A percentile compares a stretch with the other conserved stretches of the same genome.
phyloP scores from a whole-genome alignment of 92 coral and sea anemone genomes.

The Porites lobata region DNA sequence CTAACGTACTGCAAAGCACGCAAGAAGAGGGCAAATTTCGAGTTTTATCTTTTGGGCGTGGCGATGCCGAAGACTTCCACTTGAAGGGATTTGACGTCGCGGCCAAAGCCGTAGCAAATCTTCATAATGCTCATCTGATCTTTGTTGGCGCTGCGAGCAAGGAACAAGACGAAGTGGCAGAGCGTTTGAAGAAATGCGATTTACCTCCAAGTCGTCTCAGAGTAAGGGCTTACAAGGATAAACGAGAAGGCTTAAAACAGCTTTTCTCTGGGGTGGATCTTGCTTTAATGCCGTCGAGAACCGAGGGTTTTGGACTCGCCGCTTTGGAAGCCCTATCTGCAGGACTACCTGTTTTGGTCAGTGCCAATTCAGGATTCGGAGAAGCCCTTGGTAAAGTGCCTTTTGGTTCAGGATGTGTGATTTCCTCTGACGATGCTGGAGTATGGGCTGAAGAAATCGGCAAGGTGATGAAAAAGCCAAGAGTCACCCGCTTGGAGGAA shows the following conservation, averaged over 20 bases:
- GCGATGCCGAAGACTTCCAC: not conserved
- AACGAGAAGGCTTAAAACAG: not conserved
- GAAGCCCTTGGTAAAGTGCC: not conserved
- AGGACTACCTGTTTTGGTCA: not conserved
- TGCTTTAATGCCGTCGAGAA: slow-evolving; percentile 7
- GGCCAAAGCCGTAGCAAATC: not conserved
- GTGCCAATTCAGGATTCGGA: slow-evolving; percentile 12
- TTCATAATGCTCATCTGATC: not conserved
- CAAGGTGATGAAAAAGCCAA: not conserved
- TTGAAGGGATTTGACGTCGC: slow-evolving; percentile 6
- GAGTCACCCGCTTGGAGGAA: not conserved
- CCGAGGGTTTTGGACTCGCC: slow-evolving; percentile 11
- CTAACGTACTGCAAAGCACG: not conserved
- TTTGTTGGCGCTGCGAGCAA: slow-evolving; percentile 3
- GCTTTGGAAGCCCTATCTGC: slow-evolving; percentile 17
- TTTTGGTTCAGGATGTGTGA: not conserved
- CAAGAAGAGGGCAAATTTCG: not conserved
- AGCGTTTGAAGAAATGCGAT: not conserved
- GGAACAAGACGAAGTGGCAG: not conserved
- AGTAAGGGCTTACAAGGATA: not conserved
- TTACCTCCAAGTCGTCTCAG: slow-evolving; percentile 8
- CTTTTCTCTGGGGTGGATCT: slow-evolving; percentile 2
- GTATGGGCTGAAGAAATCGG: not conserved
- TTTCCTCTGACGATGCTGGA: not conserved
- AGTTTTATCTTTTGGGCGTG: slow-evolving; percentile 9